Evolutionary conservation across 2,888 invertebrate genomes (phyloP).

Genomic region (Heliconius hortense): DNA sequence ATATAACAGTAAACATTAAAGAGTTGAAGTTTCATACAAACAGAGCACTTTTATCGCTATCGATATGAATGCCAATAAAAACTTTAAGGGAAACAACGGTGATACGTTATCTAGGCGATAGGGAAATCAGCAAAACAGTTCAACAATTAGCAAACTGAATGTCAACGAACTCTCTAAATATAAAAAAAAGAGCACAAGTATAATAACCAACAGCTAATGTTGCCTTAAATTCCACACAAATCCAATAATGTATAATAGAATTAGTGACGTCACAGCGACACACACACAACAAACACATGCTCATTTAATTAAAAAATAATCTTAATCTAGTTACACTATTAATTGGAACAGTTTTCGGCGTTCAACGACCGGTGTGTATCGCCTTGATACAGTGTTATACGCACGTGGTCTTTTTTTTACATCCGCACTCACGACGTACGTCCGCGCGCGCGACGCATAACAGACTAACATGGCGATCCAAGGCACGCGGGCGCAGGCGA

Average conservation of each 20-base stretch:
- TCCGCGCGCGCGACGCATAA: conserved; percentile 68
- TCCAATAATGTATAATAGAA: conserved; percentile 39
- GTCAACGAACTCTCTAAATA: conserved; percentile 30
- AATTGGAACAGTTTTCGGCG: conserved; percentile 41
- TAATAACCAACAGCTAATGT: background rate
- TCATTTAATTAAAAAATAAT: conserved; percentile 17
- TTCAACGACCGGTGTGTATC: conserved; percentile 49
- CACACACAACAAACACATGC: conserved; percentile 27
- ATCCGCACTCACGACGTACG: conserved; percentile 58
- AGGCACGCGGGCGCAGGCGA: conserved; percentile 54
- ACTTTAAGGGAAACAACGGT: conserved; percentile 16
- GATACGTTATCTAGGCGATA: conserved; percentile 36
- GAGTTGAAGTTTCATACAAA: background rate
- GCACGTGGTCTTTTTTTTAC: conserved; percentile 34
- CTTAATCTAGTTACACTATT: conserved; percentile 40
- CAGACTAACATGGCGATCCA: conserved; percentile 56
- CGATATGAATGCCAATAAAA: conserved; percentile 14
- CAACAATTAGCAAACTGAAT: conserved; percentile 14
- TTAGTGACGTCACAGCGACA: conserved; percentile 37
- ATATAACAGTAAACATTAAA: background rate
- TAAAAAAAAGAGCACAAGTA: background rate
- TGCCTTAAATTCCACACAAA: conserved; percentile 24
- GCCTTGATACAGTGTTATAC: conserved; percentile 18
- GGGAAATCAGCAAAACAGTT: conserved; percentile 3
- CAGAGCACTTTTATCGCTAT: background rate